Evolutionary conservation across 2,888 invertebrate species (phyloP).

Genomic region (Seira sanloemensis): DNA sequence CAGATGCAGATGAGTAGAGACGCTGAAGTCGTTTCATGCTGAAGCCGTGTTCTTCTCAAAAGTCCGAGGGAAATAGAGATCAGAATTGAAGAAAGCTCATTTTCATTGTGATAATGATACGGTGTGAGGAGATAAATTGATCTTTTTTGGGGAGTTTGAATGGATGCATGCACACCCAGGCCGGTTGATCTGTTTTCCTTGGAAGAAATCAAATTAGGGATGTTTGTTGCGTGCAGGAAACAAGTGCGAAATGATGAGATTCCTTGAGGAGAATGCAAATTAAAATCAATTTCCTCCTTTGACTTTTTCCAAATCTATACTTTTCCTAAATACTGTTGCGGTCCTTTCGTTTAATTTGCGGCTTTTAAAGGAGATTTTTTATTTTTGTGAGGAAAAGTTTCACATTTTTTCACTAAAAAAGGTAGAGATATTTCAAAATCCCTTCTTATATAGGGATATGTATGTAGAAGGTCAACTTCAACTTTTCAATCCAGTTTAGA

Average conservation of each 20-base stretch:
- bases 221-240: neutral
- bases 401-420: too few relatives aligned
- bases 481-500: neutral
- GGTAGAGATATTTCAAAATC: too few relatives aligned
- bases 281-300: neutral
- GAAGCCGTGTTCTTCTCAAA: neutral
- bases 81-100: neutral
- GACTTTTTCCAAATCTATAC: neutral
- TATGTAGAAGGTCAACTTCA: neutral
- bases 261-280: neutral
- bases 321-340: too few relatives aligned
- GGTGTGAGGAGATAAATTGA: neutral
- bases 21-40: neutral
- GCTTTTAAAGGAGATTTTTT: neutral
- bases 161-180: neutral
- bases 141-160: neutral
- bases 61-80: neutral
- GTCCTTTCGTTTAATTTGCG: neutral
- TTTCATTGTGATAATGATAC: neutral
- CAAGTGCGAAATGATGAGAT: neutral
- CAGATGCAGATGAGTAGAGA: too few relatives aligned
- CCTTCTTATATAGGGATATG: neutral
- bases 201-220: neutral
- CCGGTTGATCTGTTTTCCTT: neutral
- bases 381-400: too few relatives aligned